phyloP scores from a whole-genome alignment of 2,888 invertebrate genomes.

The Eulithis prunata region DNA sequence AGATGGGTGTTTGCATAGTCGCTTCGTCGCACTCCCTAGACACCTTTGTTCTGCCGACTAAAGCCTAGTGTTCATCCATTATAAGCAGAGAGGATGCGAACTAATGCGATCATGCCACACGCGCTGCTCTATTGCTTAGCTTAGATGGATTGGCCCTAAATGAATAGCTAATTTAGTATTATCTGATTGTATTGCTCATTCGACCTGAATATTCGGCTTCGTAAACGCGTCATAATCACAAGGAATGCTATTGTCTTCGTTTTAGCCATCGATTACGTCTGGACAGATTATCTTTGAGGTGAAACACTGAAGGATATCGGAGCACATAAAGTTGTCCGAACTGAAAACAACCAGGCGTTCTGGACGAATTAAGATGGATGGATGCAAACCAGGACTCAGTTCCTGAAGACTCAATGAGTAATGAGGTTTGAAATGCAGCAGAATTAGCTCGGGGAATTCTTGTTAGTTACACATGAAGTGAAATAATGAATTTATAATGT shows the following conservation, averaged over 20 bases:
- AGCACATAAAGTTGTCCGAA: constrained; percentile 47
- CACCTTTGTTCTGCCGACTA: constrained; percentile 68
- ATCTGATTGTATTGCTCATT: constrained; percentile 79
- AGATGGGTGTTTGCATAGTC: constrained; percentile 71
- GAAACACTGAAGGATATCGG: constrained; percentile 47
- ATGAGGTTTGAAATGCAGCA: constrained; percentile 44
- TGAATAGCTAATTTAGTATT: constrained; percentile 78
- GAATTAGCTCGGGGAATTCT: constrained; percentile 46
- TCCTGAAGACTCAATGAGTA: constrained; percentile 42
- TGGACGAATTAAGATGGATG: constrained; percentile 51
- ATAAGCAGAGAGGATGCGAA: background rate
- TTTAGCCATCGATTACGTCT: constrained; percentile 48
- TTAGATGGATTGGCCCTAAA: constrained; percentile 44
- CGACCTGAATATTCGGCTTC: constrained; percentile 76
- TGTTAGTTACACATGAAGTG: constrained; percentile 45
- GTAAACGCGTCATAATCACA: constrained; percentile 67
- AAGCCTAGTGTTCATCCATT: constrained; percentile 40
- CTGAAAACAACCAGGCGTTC: constrained; percentile 56
- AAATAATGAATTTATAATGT: constrained; percentile 69
- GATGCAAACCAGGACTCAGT: constrained; percentile 55
- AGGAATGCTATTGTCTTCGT: constrained; percentile 68
- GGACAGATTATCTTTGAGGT: constrained; percentile 48
- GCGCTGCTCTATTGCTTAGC: constrained; percentile 2
- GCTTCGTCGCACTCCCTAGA: constrained; percentile 67
- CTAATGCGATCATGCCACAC: background rate